phyloP scores from a whole-genome alignment of 2,797 vertebrate species.

The Silurus lanzhouensis region DNA sequence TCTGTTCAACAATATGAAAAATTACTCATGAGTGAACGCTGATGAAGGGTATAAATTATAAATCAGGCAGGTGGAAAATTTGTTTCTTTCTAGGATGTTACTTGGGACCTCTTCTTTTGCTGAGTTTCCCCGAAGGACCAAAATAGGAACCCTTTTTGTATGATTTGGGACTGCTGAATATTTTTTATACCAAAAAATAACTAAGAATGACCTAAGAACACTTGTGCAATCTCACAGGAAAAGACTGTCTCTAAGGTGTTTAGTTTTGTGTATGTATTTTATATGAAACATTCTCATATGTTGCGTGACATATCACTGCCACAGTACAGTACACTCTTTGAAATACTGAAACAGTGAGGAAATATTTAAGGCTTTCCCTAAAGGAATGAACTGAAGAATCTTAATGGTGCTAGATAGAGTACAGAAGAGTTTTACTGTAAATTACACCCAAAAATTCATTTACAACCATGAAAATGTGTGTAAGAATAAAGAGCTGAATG shows the following conservation, averaged over 20 bases:
- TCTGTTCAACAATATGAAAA: conserved; percentile 68
- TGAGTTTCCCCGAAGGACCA: background rate
- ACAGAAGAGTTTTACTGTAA: background rate
- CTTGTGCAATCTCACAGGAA: background rate
- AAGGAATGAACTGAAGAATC: background rate
- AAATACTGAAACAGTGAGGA: conserved; percentile 5
- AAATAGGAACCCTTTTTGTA: background rate
- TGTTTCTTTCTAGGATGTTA: background rate
- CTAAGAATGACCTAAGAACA: background rate
- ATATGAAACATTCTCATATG: too few relatives aligned
- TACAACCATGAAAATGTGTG: background rate
- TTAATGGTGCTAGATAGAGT: background rate
- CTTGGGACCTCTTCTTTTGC: background rate
- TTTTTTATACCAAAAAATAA: background rate
- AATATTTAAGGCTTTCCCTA: background rate
- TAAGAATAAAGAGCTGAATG: background rate
- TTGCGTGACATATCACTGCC: background rate
- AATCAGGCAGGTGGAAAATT: conserved; percentile 56
- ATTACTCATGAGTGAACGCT: conserved; percentile 73
- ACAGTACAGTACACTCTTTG: background rate
- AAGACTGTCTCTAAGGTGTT: background rate
- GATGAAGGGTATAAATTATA: conserved; percentile 68
- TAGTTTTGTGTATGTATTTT: background rate
- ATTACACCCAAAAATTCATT: background rate
- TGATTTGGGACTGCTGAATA: background rate